Conservation (phyloP, 2,797 vertebrate species). For the Macropodus opercularis region DNA sequence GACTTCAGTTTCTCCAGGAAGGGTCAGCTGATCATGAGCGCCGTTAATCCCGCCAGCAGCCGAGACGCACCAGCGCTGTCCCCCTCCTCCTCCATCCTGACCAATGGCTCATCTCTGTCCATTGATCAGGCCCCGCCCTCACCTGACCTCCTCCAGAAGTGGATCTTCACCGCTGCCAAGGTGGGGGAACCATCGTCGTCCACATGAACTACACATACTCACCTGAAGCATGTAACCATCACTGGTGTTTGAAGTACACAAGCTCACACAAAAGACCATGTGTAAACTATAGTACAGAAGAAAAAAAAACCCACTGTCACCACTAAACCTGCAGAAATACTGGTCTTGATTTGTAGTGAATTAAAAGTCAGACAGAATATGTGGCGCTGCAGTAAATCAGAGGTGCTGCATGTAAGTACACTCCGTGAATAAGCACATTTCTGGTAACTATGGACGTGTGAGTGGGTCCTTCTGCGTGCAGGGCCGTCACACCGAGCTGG, state of each 20-base stretch:
- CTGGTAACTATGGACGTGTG: neutral
- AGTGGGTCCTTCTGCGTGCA: conserved; percentile 46
- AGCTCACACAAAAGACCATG: too few species aligned
- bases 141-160: conserved; percentile 82
- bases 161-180: conserved; percentile 87
- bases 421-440: too few species aligned
- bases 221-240: neutral
- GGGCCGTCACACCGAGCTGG: conserved; percentile 88
- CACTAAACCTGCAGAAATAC: too few species aligned
- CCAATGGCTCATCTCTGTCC: conserved; percentile 63
- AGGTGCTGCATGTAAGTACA: too few species aligned
- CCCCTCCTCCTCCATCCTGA: conserved; percentile 66
- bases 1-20: conserved; percentile 92
- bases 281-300: too few species aligned
- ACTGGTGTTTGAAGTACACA: too few species aligned
- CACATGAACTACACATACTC: neutral
- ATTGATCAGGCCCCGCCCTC: conserved; percentile 44
- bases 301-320: too few species aligned
- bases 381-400: too few species aligned
- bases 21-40: conserved; percentile 90
- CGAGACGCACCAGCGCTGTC: conserved; percentile 59
- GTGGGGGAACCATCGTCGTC: conserved; percentile 76
- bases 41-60: conserved; percentile 62
- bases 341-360: too few species aligned
- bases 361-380: too few species aligned